Base-by-base conservation (phyloP, 30 jellyfish, hydroid and myxozoan genomes). In the Cassiopea andromeda region DNA sequence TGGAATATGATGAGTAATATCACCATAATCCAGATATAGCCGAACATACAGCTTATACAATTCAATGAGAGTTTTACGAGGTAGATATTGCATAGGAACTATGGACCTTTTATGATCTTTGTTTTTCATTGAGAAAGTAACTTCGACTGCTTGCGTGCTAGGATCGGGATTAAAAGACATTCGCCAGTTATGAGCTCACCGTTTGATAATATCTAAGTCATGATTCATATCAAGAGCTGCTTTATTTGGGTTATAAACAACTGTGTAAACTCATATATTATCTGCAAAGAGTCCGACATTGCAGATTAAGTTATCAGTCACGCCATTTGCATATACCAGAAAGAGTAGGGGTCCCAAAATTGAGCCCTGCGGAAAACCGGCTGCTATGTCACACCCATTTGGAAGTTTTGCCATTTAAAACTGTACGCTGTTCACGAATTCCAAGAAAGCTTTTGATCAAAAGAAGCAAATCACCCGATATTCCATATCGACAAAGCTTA, bases 111-210 rank as follows among this genome's bases (percentile, higher is more conserved):
- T 27, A 27, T 27, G 0, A 27, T 27, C 38, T 27, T 27, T 27
- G 38, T 27, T 27, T 27, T 77, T 47, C 19, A 73, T 50, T 4
- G 85, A 44, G 72, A 77, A 77, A 16, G 85, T 77, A n/a, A 77
- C 85, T 50, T 77, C 85, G n/a, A 73, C 82, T 73, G n/a, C 82
- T 73, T 73, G 38, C 61, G 17, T 73, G 59, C 10, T 73, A 13
- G 5, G 85, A n/a, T 77, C 85, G 47, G 85, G 85, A 19, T 77
- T 17, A 49, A 77, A 77, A 45, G 85, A 77, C 85, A 80, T 80
- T 15, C 61, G 57, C 79, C 89, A 80, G 77, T 80, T 44, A 80
- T 49, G 89, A 17, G 89, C 89, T 79, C 89, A 57, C 0, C 77
- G 13, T 6, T 80, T 80, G 77, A 80, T 80, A 59, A 58, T 72